A percentile compares a stretch with the other conserved stretches of the same genome.
These are phyloP conservation scores for Drosophila mettleri DNA, from an alignment of 2,888 invertebrate genomes.

Conservation along the genomic window DNA sequence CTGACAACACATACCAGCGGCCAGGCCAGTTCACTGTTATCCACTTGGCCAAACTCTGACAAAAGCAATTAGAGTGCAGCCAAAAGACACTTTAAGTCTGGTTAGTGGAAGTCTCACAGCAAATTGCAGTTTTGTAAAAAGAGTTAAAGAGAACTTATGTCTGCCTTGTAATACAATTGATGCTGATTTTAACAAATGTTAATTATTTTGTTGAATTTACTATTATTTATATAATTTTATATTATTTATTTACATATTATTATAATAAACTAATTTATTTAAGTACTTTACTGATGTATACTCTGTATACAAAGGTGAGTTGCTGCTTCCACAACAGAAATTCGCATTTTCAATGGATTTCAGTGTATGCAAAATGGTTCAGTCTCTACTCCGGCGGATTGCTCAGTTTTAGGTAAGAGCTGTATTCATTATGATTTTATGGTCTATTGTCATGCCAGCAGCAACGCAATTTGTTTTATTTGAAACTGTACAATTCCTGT, in stretches of 20 bases:
- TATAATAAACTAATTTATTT: too few relatives aligned
- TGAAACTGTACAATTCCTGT: constrained; percentile 12
- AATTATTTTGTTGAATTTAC: too few relatives aligned
- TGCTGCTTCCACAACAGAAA: not conserved
- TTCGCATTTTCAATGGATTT: not conserved
- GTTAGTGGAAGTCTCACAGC: constrained; percentile 3
- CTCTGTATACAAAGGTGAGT: too few relatives aligned
- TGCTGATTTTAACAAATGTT: too few relatives aligned
- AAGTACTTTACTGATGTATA: not conserved
- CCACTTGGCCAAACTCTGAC: constrained; percentile 11
- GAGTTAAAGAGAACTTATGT: not conserved
- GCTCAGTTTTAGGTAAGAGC: not conserved
- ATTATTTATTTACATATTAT: too few relatives aligned
- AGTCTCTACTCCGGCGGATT: not conserved
- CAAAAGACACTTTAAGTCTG: constrained; percentile 31
- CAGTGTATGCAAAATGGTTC: not conserved
- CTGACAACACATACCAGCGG: not conserved
- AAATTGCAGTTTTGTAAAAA: not conserved
- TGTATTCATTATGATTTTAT: constrained; percentile 7
- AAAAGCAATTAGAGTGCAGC: constrained; percentile 49
- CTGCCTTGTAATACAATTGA: too few relatives aligned
- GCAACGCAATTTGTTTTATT: constrained; percentile 12
- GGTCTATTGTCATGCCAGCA: not conserved
- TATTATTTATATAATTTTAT: too few relatives aligned
- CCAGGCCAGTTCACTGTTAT: not conserved